Base-by-base conservation (phyloP, 2,113 vertebrate genomes). In the Rallus limicola region DNA sequence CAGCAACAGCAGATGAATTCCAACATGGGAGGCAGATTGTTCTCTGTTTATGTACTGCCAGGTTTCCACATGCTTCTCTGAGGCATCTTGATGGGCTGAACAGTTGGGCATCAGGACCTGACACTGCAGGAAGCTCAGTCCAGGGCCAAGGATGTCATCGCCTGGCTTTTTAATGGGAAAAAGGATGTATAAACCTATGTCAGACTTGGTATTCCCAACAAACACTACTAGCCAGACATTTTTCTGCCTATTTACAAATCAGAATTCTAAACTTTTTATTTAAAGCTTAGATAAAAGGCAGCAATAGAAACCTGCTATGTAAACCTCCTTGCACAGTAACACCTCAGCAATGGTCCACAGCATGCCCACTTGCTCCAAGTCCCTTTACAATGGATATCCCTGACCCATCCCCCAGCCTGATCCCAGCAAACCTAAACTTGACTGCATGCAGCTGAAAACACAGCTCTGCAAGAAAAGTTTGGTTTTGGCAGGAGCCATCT, bases 41-140 rank as follows among this genome's bases (percentile, higher is more conserved):
- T 70, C 11, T 42, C 33, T 67, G 80, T 46, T 90, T 81, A 59
- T 13, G 36, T 86, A 42, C 70, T 65, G 78, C 40, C 70, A 92
- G 74, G 59, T 92, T 93, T 94, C 86, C 80, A 93, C 52, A 83
- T 6, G 1, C 28, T 90, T 58, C 69, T 94, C 42, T 42, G 68
- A n/a, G 28, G 28, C 62, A 52, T 65, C 83, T n/a, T 64, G n/a
- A 94, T 86, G 92, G 53, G 88, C 13, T 64, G 53, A 89, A 58
- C 80, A 78, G 60, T 72, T 60, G 65, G 72, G 14, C 42, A 93
- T 6, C 53, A 59, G 13, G 31, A 91, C 25, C n/a, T 53, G 44
- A 50, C 90, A 83, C 42, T 31, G 11, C 52, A 53, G 36, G 25
- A 29, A 67, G 55, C 52, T 80, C 38, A 24, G 25, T 6, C 69